These are phyloP conservation scores for Ethmia dodecea DNA, from an alignment of 2,888 invertebrate genomes.

Conservation along the genomic window DNA sequence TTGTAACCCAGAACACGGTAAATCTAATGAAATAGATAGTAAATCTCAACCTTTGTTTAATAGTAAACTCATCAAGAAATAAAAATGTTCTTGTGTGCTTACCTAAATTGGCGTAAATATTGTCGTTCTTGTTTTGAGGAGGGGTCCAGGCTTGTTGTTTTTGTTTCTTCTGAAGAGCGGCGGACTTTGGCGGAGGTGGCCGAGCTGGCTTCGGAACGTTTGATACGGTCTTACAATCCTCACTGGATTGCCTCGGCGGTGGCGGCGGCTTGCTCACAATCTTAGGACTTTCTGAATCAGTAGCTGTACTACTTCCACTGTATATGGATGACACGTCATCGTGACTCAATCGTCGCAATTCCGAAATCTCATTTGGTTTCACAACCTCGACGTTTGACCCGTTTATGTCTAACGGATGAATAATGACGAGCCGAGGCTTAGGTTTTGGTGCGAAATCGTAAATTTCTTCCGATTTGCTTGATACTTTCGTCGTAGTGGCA, in stretches of 20 bases:
- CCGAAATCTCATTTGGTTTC: slow-evolving; percentile 69
- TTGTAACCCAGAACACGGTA: no score
- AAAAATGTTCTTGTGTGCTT: no score
- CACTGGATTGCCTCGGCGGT: slow-evolving; percentile 81
- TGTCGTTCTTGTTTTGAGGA: slow-evolving; percentile 60
- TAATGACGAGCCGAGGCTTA: slow-evolving; percentile 89
- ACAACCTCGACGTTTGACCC: slow-evolving; percentile 89
- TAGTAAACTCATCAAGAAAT: no score
- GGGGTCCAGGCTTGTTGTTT: slow-evolving; percentile 67
- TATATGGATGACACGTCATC: slow-evolving; percentile 76
- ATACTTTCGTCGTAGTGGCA: slow-evolving; percentile 60
- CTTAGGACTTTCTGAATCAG: slow-evolving; percentile 58
- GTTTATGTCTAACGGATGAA: slow-evolving; percentile 92
- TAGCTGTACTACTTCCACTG: slow-evolving; percentile 57
- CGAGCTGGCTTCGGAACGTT: slow-evolving; percentile 80
- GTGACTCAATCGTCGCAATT: slow-evolving; percentile 57
- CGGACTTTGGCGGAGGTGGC: slow-evolving; percentile 86
- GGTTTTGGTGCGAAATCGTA: slow-evolving; percentile 78
- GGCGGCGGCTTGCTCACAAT: slow-evolving; percentile 83
- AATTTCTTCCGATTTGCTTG: slow-evolving; percentile 74
- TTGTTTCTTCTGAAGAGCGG: slow-evolving; percentile 79
- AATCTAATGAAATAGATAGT: no score
- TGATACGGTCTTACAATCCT: slow-evolving; percentile 67
- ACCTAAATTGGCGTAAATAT: slow-evolving; percentile 90
- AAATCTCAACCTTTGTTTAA: no score